phyloP scores from a whole-genome alignment of 2,888 invertebrate species.

The Caradrina kadenii region DNA sequence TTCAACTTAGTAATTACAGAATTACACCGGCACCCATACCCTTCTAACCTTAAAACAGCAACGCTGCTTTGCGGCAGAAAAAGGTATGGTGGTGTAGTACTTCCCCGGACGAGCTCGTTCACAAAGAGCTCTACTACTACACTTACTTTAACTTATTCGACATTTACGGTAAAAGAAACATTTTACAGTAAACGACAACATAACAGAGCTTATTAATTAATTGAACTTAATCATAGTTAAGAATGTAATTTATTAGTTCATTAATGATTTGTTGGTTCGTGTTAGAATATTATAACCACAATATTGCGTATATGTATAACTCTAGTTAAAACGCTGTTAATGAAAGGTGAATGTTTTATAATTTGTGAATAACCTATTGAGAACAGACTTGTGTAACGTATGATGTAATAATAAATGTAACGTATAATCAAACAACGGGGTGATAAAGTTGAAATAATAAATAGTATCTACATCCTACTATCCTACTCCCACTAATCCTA shows the following conservation, averaged over 20 bases:
- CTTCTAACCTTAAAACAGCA: too few relatives aligned
- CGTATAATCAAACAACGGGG: not conserved
- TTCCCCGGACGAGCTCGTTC: too few relatives aligned
- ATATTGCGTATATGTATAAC: not conserved
- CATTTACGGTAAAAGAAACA: conserved; percentile 8
- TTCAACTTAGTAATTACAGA: too few relatives aligned
- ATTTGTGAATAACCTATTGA: not conserved
- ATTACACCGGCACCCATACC: too few relatives aligned
- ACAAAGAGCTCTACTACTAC: too few relatives aligned
- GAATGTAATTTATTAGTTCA: not conserved
- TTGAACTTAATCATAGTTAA: conserved; percentile 29
- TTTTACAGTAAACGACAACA: conserved; percentile 11
- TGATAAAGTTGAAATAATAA: not conserved
- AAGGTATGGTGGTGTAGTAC: too few relatives aligned
- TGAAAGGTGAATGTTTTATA: not conserved
- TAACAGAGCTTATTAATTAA: conserved; percentile 4
- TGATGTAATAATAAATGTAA: not conserved
- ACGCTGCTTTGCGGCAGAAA: too few relatives aligned
- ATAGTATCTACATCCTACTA: too few relatives aligned
- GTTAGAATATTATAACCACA: conserved; percentile 11
- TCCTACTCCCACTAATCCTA: too few relatives aligned
- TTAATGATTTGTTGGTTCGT: conserved; percentile 16
- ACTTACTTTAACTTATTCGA: too few relatives aligned
- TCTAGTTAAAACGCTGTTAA: not conserved
- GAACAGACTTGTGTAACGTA: not conserved